Evolutionary conservation across 2,113 vertebrate species (phyloP), one percentile per base, ranked within the genome.

Genomic region (Cervus canadensis): DNA sequence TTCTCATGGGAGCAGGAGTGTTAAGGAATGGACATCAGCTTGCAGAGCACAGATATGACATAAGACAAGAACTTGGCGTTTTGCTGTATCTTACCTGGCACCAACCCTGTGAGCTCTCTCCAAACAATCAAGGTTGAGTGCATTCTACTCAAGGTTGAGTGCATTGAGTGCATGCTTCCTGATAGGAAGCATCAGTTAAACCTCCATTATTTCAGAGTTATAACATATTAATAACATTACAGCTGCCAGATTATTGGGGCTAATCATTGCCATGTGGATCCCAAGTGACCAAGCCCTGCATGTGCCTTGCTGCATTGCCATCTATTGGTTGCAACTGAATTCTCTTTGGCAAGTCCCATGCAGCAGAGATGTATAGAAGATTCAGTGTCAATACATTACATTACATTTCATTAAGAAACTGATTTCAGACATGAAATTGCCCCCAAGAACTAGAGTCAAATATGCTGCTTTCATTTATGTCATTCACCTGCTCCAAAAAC

Each of bases 371-470:
- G 7, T 36, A 16, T 21, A 30, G 30, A 94, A 64, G 30, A 89
- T 59, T 93, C 60, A 40, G 7, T 64, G 23, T 67, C 50, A 76
- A 67, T 82, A 54, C 23, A 60, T 67, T 94, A 95, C 91, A 76
- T 81, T 82, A 54, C 26, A 67, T 67, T 95, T 95, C 93, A 92
- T 89, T 48, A 48, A 48, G 56, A 91, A 95, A 96, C 30, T 60
- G 21, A 60, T 50, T 92, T 92, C 87, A 64, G 95, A 91, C 67
- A 76, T 81, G 76, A 96, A 94, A 88, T 96, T 92, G 57, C 25
- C 78, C 83, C 36, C 6, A 36, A 92, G 26, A 87, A 45, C 93
- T 92, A 59, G n/a, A 92, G 54, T 45, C 90, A 89, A 67, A 82
- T 78, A 71, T 86, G 52, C 92, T 81, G 56, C 64, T 59, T 92